Base-by-base conservation (phyloP, 2,888 invertebrate genomes). In the Cinara cedri region DNA sequence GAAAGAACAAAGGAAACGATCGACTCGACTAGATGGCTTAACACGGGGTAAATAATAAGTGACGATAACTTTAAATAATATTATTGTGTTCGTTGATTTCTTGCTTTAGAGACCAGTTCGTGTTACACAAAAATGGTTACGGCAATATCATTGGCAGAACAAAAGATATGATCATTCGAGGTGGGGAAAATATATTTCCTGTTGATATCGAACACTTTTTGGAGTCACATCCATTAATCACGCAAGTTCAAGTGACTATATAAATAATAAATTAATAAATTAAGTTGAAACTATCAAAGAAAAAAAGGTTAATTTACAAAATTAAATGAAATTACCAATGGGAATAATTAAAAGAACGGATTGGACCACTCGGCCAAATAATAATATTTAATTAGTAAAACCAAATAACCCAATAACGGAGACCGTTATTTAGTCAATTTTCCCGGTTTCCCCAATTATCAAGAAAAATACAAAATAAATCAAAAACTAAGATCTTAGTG, bases 151-250 rank as follows among this genome's bases (percentile, higher is more conserved):
- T 83, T 1, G 84, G 84, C 14, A 82, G 84, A 26, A 82, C 83
- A 49, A 84, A 83, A 81, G 84, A 84, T 60, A 82, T 84, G 13
- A 83, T 84, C 0, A 84, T 84, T 14, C 74, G 84, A 76, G 83
- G 83, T 71, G 84, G 84, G 11, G 83, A 85, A 83, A 84, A 89
- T 82, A 91, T 95, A 80, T 93, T 91, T 82, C 94, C 95, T 0
- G 90, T 90, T 88, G 94, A 95, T 87, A 89, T 95, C 24, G 95
- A 95, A 85, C 90, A 92, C 82, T 86, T 91, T 68, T 85, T 94
- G n/a, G 90, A 90, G 84, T 89, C 89, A 0, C 93, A 94, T 86
- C 92, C 92, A 0, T 88, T 89, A 83, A 87, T 95, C 62, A 84
- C 90, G n/a, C 93, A 94, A 84, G 91, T 89, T 62, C 91, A 93